Evolutionary conservation across 2,113 vertebrate genomes (phyloP).

Genomic region (Zootoca vivipara): DNA sequence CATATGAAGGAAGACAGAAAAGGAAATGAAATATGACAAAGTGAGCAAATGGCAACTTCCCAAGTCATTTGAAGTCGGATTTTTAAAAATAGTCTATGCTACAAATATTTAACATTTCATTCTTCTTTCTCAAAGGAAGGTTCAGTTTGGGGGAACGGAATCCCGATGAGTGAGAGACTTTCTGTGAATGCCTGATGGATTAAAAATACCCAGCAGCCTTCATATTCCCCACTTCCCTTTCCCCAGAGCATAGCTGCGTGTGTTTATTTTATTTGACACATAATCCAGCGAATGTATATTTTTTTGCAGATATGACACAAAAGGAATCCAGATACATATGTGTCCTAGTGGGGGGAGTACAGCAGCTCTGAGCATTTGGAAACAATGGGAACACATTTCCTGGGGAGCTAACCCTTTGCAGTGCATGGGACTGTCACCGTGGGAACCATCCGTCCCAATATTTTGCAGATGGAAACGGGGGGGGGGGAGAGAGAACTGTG

Average conservation of each 20-base stretch:
- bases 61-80: conserved; percentile 16
- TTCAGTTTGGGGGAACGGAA: conserved; percentile 24
- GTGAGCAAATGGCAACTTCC: conserved; percentile 36
- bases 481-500: too few species aligned
- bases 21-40: conserved; percentile 47
- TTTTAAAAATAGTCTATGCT: conserved; percentile 34
- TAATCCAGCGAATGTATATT: background rate
- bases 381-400: background rate
- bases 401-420: background rate
- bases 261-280: background rate
- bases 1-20: background rate
- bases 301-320: background rate
- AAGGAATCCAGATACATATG: accelerated
- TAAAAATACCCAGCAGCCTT: background rate
- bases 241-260: background rate
- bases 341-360: background rate
- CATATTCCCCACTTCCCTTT: background rate
- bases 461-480: background rate
- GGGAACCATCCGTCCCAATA: background rate
- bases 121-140: background rate
- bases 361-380: background rate
- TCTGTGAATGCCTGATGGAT: background rate
- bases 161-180: background rate
- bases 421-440: background rate
- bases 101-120: conserved; percentile 15